phyloP scores from a whole-genome alignment of 2,888 invertebrate species.

The Zaprionus bogoriensis region DNA sequence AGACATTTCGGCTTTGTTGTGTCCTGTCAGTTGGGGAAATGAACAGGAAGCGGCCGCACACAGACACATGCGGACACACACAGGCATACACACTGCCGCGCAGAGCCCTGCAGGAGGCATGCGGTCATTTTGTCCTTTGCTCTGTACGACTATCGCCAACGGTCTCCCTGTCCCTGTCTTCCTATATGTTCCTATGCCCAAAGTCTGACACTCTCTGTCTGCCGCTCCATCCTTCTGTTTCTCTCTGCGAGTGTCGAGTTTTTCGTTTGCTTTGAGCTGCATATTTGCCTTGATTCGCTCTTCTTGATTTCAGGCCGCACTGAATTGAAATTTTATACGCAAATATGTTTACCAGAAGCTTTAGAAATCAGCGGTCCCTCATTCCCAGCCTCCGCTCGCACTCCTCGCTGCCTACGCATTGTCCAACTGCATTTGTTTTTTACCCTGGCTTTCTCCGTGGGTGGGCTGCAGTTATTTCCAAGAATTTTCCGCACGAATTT shows the following conservation, averaged over 20 bases:
- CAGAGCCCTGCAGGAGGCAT: conserved; percentile 1
- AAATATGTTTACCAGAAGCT: conserved; percentile 5
- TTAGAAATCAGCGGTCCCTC: neutral
- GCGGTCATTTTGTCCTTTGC: conserved; percentile 11
- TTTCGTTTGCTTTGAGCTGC: conserved; percentile 15
- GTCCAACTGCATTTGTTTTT: neutral
- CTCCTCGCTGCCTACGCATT: neutral
- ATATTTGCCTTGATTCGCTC: conserved; percentile 28
- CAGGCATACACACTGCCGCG: neutral
- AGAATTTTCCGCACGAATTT: no score
- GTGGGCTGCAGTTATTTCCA: no score
- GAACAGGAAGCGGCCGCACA: conserved; percentile 36
- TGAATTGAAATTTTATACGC: conserved; percentile 35
- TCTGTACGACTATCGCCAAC: no score
- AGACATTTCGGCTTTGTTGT: conserved; percentile 18
- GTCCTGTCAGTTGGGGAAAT: conserved; percentile 40
- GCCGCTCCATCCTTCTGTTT: neutral
- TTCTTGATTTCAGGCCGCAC: conserved; percentile 15
- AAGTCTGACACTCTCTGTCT: neutral
- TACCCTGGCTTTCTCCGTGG: no score
- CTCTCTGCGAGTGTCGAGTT: neutral
- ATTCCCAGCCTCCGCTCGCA: neutral
- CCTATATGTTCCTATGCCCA: no score
- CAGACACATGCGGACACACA: conserved; percentile 6
- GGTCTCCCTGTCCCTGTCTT: no score